Base-by-base conservation (phyloP, 2,888 invertebrate genomes). In the Xestia sexstrigata region DNA sequence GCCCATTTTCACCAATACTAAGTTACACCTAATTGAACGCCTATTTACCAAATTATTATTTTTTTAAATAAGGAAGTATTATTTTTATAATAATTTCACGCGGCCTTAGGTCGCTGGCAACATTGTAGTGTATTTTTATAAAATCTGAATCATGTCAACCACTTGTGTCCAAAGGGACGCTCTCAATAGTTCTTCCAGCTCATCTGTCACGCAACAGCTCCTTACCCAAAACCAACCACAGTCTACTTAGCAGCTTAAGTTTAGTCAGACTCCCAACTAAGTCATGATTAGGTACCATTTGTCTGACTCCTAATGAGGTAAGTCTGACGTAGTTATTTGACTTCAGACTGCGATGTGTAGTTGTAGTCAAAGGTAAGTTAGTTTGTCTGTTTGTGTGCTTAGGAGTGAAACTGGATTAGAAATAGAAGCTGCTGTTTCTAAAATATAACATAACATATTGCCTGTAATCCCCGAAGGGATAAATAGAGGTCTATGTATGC, bases 221-320 rank as follows among this genome's bases (percentile, higher is more conserved):
- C n/a, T 7, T 30, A 15, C 15, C n/a, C 26, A 47, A 20, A 58
- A 30, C 15, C 30, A 42, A 80, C 65, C 45, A 70, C 30, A 66
- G 35, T 17, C n/a, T n/a, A n/a, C n/a, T 81, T 13, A 73, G 26
- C 17, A 35, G 35, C 35, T 35, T 35, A 30, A 42, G 72, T 78
- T 66, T 35, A 81, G 74, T 52, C n/a, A 2, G 8, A 45, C 17
- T 80, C 23, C n/a, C 23, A 35, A 81, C 66, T 52, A 11, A 52
- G 58, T 58, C 74, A 74, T 52, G 66, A 74, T 81, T 74, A 74
- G 58, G 11, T 60, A 60, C 17, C 58, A 78, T 78, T 81, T 60
- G 42, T 78, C 35, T 66, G 49, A 66, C 35, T 81, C 60, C 65
- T 81, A 78, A 78, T 74, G 74, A 81, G 74, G 13, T 45, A 81